A percentile compares a stretch with the other conserved stretches of the same genome.
These are phyloP conservation scores for Lepidotrigona ventralis DNA, from an alignment of 1,140 invertebrate genomes.

Conservation along the genomic window DNA sequence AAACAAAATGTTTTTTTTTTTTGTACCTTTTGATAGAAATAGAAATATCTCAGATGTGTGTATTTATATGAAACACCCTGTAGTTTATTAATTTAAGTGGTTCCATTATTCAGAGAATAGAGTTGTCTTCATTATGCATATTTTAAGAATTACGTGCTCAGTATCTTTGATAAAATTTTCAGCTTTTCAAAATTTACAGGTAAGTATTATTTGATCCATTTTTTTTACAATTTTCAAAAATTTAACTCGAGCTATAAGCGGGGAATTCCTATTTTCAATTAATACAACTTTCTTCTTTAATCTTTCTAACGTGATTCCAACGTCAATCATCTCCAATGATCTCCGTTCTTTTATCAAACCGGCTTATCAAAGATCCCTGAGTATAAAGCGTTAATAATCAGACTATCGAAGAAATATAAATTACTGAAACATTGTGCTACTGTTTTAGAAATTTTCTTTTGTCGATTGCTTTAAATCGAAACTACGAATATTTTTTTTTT, in stretches of 20 bases:
- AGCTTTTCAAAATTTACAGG: neutral
- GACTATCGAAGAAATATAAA: constrained; percentile 28
- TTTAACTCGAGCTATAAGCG: neutral
- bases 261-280: neutral
- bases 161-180: neutral
- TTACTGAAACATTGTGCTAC: neutral
- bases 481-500: neutral
- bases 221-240: neutral
- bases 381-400: constrained; percentile 53
- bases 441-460: neutral
- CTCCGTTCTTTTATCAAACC: constrained; percentile 17
- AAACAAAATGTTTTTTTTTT: neutral
- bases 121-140: constrained; percentile 6
- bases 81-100: neutral
- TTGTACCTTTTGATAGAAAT: neutral
- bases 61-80: constrained; percentile 4
- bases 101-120: neutral
- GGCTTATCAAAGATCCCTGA: constrained; percentile 59
- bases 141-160: neutral
- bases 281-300: neutral
- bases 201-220: neutral
- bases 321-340: constrained; percentile 6
- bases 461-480: neutral
- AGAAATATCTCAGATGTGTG: neutral
- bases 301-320: neutral